Percentiles rank a stretch among this genome's conserved stretches.
phyloP scores from a whole-genome alignment of 2,888 invertebrate genomes.

The Lepidonotus clava region DNA sequence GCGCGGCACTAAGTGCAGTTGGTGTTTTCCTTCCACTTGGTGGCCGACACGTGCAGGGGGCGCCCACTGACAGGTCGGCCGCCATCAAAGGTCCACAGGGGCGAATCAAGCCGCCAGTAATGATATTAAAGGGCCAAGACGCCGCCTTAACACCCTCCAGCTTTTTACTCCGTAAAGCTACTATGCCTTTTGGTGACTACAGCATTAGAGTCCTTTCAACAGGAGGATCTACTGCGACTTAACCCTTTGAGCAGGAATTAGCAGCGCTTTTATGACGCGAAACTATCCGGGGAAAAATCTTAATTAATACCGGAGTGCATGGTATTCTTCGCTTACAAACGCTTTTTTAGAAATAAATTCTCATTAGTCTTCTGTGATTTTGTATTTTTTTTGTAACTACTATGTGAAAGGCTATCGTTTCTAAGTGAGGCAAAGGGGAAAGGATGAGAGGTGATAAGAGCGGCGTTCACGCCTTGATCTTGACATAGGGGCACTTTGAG shows the following conservation, averaged over 20 bases:
- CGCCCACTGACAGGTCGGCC: background rate
- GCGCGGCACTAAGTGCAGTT: slow-evolving; percentile 15
- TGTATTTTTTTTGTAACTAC: too few species aligned
- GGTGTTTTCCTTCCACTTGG: slow-evolving; percentile 44
- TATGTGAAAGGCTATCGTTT: too few species aligned
- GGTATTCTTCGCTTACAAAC: too few species aligned
- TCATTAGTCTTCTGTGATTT: too few species aligned
- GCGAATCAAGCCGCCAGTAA: background rate
- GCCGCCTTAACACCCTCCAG: background rate
- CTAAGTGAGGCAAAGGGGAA: too few species aligned
- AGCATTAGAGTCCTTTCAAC: background rate
- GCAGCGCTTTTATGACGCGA: too few species aligned
- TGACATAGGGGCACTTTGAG: background rate
- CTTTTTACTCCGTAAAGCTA: background rate
- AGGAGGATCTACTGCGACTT: background rate
- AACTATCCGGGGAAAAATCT: too few species aligned
- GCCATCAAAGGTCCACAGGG: background rate
- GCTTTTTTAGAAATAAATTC: too few species aligned
- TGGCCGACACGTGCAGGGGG: background rate
- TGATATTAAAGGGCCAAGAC: background rate
- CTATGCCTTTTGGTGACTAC: background rate
- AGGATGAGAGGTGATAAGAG: background rate
- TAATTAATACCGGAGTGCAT: too few species aligned
- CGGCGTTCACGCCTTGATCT: background rate
- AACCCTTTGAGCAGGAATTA: slow-evolving; percentile 1